These are phyloP conservation scores for Hippocampus abdominalis DNA, from an alignment of 2,113 vertebrate species.

Conservation along the genomic window DNA sequence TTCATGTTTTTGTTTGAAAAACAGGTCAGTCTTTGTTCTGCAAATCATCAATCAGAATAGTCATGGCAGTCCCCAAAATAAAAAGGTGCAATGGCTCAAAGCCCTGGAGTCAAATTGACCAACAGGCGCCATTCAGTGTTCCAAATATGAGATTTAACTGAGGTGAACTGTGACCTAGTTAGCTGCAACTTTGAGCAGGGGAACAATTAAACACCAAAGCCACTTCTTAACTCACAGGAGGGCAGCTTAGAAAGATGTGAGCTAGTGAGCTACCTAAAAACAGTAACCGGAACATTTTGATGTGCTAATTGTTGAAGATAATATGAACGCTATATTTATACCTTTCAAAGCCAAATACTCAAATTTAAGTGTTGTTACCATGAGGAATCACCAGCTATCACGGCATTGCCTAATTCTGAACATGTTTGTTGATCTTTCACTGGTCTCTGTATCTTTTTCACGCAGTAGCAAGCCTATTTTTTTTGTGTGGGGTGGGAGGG, in stretches of 20 bases:
- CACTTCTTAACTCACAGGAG: not conserved
- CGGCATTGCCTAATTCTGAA: too few relatives aligned
- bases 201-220: not conserved
- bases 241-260: not conserved
- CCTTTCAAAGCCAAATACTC: not conserved
- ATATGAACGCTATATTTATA: not conserved
- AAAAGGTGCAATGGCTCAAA: not conserved
- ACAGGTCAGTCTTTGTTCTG: not conserved
- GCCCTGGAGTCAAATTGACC: not conserved
- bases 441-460: too few relatives aligned
- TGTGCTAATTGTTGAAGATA: not conserved
- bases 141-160: not conserved
- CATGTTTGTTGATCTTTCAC: too few relatives aligned
- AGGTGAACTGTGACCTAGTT: not conserved
- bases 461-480: not conserved
- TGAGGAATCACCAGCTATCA: not conserved
- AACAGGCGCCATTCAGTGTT: not conserved
- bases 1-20: conserved; percentile 1
- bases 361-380: not conserved
- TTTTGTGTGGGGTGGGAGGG: too few relatives aligned
- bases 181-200: not conserved
- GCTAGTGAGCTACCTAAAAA: too few relatives aligned
- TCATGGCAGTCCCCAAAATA: not conserved
- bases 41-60: conserved; percentile 11
- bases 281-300: too few relatives aligned